Base-by-base conservation (phyloP, 1,140 invertebrate species). In the Goniozus legneri region DNA sequence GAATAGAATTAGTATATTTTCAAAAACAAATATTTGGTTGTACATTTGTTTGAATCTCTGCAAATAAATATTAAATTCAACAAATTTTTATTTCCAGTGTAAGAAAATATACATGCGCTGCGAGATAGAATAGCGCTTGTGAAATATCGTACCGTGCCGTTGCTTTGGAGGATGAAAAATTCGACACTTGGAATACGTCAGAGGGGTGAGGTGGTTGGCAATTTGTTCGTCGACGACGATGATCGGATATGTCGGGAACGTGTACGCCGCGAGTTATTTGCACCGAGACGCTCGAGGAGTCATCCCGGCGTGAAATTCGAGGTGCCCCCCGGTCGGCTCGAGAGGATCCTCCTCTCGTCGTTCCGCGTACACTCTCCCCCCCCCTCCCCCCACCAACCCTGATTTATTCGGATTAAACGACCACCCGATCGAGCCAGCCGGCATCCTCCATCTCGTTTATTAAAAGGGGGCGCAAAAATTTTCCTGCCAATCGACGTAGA, bases 221-320 rank as follows among this genome's bases (percentile, higher is more conserved):
- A 10, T 10, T 27, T 27, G 24, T 6, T 27, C 4, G 24, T 27
- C 4, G 24, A 27, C 24, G 24, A 27, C 4, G 24, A 10, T 27
- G 24, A 19, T 37, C 22, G 37, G 13, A 22, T n/a, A n/a, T 21
- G 19, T 39, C 13, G 37, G 24, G 24, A 39, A 8, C 13, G 37
- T 39, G 8, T 14, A 22, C 14, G 8, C 16, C 24, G 10, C n/a
- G 24, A 27, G 10, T 27, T 6, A 27, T 27, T 27, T 10, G 4
- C 24, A n/a, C n/a, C 21, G 10, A 30, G 14, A 14, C 21, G 18
- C 14, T 7, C 3, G 18, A 46, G 38, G 45, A 53, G 32, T 47
- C 50, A 62, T 44, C 31, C 45, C 30, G n/a, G 44, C 50, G 55
- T 64, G 55, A 62, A 64, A 67, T 67, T 65, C 50, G 54, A 48